A percentile compares a stretch with the other conserved stretches of the same genome.
Evolutionary conservation across 2,113 vertebrate genomes (phyloP).

Genomic region (Hippolais icterina): DNA sequence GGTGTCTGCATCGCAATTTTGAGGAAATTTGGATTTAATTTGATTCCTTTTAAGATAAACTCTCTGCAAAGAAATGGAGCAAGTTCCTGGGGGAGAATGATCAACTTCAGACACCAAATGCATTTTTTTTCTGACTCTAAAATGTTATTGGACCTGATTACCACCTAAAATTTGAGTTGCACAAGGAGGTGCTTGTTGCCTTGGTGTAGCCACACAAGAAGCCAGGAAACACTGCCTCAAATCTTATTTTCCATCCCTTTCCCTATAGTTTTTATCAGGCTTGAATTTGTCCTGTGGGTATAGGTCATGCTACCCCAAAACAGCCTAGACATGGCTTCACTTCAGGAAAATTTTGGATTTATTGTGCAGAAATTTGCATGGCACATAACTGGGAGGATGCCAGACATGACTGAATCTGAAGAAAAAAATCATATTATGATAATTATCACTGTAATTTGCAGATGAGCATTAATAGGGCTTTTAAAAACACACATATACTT

Average conservation of each 20-base stretch:
- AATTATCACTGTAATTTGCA: not conserved
- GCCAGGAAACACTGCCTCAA: not conserved
- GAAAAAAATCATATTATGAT: not conserved
- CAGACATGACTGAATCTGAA: not conserved
- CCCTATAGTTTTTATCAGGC: not conserved
- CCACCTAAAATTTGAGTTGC: not conserved
- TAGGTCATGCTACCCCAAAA: not conserved
- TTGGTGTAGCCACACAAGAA: not conserved
- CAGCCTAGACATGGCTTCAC: not conserved
- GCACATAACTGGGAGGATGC: rapidly evolving
- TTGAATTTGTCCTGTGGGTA: not conserved
- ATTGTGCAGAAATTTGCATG: not conserved
- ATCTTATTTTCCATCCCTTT: not conserved
- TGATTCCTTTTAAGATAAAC: not conserved
- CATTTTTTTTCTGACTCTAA: not conserved
- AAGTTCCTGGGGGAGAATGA: not conserved
- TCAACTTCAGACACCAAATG: not conserved
- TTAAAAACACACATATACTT: not conserved
- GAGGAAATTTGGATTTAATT: not conserved
- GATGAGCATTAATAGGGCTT: not conserved
- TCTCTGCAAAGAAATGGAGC: not conserved
- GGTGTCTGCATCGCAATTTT: not conserved
- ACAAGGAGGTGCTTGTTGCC: not conserved
- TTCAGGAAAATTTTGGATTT: not conserved
- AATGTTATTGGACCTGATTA: not conserved